Evolutionary conservation across 1,140 invertebrate genomes (phyloP).

Genomic region (Littorina saxatilis): DNA sequence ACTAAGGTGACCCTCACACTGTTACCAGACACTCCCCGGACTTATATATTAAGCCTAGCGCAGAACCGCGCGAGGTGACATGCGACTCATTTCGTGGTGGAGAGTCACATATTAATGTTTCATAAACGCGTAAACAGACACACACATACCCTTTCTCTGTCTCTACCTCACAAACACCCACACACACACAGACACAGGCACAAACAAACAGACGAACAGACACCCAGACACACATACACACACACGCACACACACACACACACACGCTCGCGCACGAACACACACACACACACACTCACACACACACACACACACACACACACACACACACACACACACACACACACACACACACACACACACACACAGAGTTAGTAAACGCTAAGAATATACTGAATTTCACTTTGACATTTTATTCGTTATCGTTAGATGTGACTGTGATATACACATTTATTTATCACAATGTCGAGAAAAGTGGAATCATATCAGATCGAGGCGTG

Average conservation of each 20-base stretch:
- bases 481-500: no score
- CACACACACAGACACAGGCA: not conserved
- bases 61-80: no score
- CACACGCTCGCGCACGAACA: not conserved
- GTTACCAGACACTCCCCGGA: not conserved
- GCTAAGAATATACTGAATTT: no score
- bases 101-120: not conserved
- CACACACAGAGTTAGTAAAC: not conserved
- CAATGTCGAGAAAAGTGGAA: no score
- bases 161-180: not conserved
- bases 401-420: no score
- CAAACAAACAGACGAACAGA: not conserved
- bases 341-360: slow-evolving; percentile 1
- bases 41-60: not conserved
- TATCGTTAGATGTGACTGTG: no score
- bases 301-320: not conserved
- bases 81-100: no score
- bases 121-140: not conserved
- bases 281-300: not conserved
- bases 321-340: not conserved
- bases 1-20: not conserved
- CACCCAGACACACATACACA: not conserved
- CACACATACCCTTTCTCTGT: not conserved
- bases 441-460: no score
- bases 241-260: not conserved